Conservation (phyloP, 2,113 vertebrate genomes). For the Gavia stellata region DNA sequence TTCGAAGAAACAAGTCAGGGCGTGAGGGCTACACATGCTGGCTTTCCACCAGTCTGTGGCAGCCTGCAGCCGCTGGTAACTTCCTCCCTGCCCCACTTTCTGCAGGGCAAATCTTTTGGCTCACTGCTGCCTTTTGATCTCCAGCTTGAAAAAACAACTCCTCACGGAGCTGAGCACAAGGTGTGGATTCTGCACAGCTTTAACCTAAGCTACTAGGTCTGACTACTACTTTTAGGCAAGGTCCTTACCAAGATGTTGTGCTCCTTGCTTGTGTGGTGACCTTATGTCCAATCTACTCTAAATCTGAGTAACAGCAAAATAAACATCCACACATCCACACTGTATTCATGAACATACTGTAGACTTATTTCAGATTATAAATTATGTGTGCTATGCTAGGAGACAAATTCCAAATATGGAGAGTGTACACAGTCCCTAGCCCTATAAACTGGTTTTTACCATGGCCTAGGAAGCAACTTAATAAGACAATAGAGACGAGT, state of each 20-base stretch:
- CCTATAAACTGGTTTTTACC: background rate
- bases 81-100: background rate
- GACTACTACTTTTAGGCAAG: background rate
- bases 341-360: background rate
- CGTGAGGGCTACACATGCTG: accelerated
- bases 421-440: accelerated
- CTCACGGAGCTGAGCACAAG: accelerated
- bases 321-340: background rate
- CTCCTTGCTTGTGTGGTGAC: background rate
- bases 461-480: background rate
- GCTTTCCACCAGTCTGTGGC: background rate
- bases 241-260: background rate
- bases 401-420: background rate
- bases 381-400: background rate
- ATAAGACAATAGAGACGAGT: background rate
- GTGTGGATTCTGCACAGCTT: background rate
- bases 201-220: background rate
- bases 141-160: background rate
- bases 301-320: background rate
- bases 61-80: background rate
- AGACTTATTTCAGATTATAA: background rate
- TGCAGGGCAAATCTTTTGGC: background rate
- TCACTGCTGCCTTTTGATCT: background rate
- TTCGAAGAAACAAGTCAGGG: background rate
- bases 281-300: background rate